Conservation (phyloP, 2,888 invertebrate species). For the Cataglyphis rosenhaueri region DNA sequence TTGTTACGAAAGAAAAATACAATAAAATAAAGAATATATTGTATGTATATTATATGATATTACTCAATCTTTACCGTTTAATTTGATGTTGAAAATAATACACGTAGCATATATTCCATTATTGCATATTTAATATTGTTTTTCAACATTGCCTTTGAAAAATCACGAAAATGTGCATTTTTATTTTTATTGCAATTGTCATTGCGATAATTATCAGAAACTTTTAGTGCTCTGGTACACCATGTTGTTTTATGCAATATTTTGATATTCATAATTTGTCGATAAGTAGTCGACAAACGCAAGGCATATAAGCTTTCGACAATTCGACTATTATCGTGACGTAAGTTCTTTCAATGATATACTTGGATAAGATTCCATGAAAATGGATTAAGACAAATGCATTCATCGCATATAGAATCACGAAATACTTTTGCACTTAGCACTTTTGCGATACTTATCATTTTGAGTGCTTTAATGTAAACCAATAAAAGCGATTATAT, state of each 20-base stretch:
- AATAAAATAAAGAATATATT: neutral
- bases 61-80: neutral
- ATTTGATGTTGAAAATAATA: neutral
- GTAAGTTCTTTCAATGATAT: slow-evolving; percentile 11
- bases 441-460: slow-evolving; percentile 16
- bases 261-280: slow-evolving; percentile 17
- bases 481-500: neutral
- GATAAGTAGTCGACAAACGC: slow-evolving; percentile 13
- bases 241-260: neutral
- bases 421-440: neutral
- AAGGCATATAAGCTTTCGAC: neutral
- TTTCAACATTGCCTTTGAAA: neutral
- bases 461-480: slow-evolving; percentile 10
- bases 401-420: neutral
- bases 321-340: neutral
- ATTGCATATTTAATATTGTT: neutral
- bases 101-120: neutral
- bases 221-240: neutral
- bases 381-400: slow-evolving; percentile 15
- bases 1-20: neutral
- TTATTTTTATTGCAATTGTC: slow-evolving; percentile 12
- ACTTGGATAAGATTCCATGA: slow-evolving; percentile 40
- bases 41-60: neutral
- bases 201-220: slow-evolving; percentile 1
- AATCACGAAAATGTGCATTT: neutral